phyloP scores from a whole-genome alignment of 2,113 vertebrate genomes.

The Tursiops truncatus region DNA sequence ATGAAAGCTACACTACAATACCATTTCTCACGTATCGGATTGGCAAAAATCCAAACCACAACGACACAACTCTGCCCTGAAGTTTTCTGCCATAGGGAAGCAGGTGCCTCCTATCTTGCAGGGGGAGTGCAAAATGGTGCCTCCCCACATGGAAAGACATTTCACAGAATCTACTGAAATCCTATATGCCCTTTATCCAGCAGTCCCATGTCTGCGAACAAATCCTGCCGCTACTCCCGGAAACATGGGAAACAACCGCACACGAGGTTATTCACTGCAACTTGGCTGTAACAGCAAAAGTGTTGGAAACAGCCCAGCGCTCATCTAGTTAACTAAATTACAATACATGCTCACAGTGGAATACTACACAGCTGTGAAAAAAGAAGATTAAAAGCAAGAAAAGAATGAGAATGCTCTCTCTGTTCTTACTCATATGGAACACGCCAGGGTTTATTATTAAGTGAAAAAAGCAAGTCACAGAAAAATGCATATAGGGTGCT shows the following conservation, averaged over 20 bases:
- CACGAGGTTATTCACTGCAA: neutral
- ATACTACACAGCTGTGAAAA: neutral
- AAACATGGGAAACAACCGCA: neutral
- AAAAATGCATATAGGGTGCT: neutral
- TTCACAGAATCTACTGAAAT: neutral
- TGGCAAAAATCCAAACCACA: neutral
- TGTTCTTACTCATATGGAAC: neutral
- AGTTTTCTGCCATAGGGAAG: neutral
- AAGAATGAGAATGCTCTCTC: neutral
- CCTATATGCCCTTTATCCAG: neutral
- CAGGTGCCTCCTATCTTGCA: neutral
- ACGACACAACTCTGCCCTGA: neutral
- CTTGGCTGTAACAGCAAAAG: neutral
- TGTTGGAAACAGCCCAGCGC: neutral
- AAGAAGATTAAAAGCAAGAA: neutral
- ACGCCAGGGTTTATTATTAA: neutral
- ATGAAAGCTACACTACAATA: neutral
- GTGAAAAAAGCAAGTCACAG: neutral
- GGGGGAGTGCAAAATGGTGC: fast-evolving
- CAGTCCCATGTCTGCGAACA: neutral
- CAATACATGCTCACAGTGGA: neutral
- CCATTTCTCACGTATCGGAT: neutral
- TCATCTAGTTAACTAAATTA: neutral
- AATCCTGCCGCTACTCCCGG: neutral
- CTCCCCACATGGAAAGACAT: fast-evolving